Evolutionary conservation across 2,113 vertebrate genomes (phyloP), one percentile per base, ranked within the genome.

Genomic region (Cyanistes caeruleus): DNA sequence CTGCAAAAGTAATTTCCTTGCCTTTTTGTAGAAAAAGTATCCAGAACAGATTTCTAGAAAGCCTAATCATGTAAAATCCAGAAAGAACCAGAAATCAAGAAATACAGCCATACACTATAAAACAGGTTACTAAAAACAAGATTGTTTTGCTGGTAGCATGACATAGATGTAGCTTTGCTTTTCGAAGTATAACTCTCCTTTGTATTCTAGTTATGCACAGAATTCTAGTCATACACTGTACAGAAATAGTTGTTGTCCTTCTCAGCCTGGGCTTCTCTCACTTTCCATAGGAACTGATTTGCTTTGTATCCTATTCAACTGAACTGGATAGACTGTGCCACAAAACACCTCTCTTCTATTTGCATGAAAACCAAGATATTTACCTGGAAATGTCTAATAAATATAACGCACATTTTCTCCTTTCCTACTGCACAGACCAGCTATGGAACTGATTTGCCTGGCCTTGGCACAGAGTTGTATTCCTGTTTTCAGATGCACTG

Each of bases 391-490:
- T 24, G 5, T 46, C 18, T 48, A 87, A 94, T 59, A 76, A 73
- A 43, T 84, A 73, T 41, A 92, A 39, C 31, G 30, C 69, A 88
- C 55, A 79, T 91, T 72, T 93, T 83, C 18, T 94, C 37, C 15
- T 80, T 60, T 87, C 81, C 67, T 64, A 82, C 28, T 94, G n/a
- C 14, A 25, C 53, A 85, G 46, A 84, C 31, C 60, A 89, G 56
- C 91, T 77, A 51, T 73, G 52, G 83, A 68, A 92, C 8, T 92
- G 73, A 80, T 95, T 96, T 96, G 69, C 44, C 68, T 43, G 43
- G 41, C 84, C 93, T 93, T 93, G 69, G 90, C 90, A 89, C 43
- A 78, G 69, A 68, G 69, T 6, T 68, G 35, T 95, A 93, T 88
- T 96, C 90, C 53, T 81, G 63, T 33, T 96, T 90, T 79, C 79